These are phyloP conservation scores for Musca vetustissima DNA, from an alignment of 1,140 invertebrate species.

Conservation along the genomic window DNA sequence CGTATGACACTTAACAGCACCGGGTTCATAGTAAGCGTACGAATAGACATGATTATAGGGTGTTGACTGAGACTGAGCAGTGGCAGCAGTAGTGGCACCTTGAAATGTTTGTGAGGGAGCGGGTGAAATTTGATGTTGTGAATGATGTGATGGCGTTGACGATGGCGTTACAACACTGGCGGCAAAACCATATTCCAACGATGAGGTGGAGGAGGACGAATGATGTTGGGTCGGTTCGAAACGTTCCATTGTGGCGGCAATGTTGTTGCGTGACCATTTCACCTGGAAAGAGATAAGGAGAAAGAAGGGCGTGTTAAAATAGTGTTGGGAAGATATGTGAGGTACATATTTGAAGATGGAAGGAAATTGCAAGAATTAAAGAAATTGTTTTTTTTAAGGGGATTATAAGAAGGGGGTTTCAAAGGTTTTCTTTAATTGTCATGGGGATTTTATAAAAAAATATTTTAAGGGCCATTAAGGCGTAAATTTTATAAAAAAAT, in stretches of 20 bases:
- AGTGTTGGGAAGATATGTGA: too few relatives aligned
- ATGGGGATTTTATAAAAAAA: too few relatives aligned
- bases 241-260: conserved; percentile 64
- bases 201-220: conserved; percentile 45
- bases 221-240: conserved; percentile 58
- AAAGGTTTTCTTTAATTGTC: too few relatives aligned
- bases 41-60: conserved; percentile 65
- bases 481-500: too few relatives aligned
- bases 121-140: conserved; percentile 12
- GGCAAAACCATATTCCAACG: conserved; percentile 51
- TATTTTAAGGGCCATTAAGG: too few relatives aligned
- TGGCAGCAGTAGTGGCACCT: conserved; percentile 6
- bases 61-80: conserved; percentile 27
- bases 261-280: conserved; percentile 60
- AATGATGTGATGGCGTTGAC: conserved; percentile 40
- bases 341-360: too few relatives aligned
- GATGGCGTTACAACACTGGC: conserved; percentile 48
- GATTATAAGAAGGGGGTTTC: too few relatives aligned
- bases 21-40: conserved; percentile 76
- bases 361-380: too few relatives aligned
- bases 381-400: too few relatives aligned
- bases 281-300: conserved; percentile 36
- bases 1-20: conserved; percentile 59
- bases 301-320: background rate
- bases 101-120: conserved; percentile 26